Conservation (phyloP, 2,888 invertebrate genomes). For the Acanthoscelides obtectus region DNA sequence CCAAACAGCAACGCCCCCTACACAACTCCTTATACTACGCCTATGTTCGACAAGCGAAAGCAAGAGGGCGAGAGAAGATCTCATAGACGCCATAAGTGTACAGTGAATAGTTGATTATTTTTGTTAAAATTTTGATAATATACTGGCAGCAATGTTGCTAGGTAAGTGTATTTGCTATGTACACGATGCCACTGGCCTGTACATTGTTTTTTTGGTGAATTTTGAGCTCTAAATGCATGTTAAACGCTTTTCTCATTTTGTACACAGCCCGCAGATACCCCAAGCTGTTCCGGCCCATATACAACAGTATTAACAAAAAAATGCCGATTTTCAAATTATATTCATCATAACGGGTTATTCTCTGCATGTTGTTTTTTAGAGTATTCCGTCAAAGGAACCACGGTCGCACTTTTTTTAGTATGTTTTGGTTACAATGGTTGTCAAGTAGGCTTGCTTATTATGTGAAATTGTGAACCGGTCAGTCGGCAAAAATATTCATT, state of each 20-base stretch:
- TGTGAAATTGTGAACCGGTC: not conserved
- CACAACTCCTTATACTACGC: not conserved
- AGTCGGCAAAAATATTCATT: not conserved
- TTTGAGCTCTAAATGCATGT: conserved; percentile 2
- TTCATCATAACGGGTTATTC: not conserved
- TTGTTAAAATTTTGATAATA: conserved; percentile 27
- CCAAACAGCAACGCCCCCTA: not conserved
- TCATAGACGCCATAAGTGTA: conserved; percentile 38
- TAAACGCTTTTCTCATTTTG: not conserved
- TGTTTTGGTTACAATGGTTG: not conserved
- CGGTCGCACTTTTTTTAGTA: conserved; percentile 1
- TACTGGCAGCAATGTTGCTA: conserved; percentile 31
- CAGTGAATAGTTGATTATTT: conserved; percentile 25
- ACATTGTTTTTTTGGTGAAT: conserved; percentile 5
- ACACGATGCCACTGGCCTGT: not conserved
- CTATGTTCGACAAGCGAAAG: not conserved
- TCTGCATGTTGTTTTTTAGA: not conserved
- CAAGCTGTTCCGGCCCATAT: conserved; percentile 36
- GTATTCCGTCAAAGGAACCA: too few relatives aligned
- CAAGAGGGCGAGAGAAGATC: conserved; percentile 1
- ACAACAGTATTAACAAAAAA: conserved; percentile 15
- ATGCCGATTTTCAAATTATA: conserved; percentile 1
- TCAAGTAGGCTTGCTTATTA: not conserved
- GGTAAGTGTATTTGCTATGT: conserved; percentile 26
- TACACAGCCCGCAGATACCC: conserved; percentile 23